These are phyloP conservation scores for Drosophila melanosoma DNA, from an alignment of 2,888 invertebrate genomes.

Conservation along the genomic window DNA sequence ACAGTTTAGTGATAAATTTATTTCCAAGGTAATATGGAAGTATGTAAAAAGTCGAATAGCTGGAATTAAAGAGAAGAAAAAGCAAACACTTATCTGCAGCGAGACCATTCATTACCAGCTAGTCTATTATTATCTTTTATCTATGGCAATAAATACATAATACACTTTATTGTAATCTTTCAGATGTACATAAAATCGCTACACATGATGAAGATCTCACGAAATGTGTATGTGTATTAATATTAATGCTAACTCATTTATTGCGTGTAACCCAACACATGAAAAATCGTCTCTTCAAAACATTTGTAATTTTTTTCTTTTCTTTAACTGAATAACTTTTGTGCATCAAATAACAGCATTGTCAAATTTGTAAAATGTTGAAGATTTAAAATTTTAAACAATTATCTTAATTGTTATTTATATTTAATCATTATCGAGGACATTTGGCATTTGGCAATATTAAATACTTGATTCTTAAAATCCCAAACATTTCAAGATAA, in stretches of 20 bases:
- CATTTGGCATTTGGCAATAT: neutral
- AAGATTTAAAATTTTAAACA: neutral
- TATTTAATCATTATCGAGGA: neutral
- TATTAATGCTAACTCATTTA: constrained; percentile 7
- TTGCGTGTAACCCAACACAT: neutral
- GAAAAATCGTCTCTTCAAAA: constrained; percentile 4
- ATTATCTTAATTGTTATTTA: constrained; percentile 6
- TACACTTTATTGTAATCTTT: constrained; percentile 8
- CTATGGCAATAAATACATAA: constrained; percentile 1
- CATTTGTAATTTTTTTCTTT: neutral
- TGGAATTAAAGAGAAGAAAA: neutral
- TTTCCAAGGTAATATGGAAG: neutral
- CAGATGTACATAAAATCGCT: neutral
- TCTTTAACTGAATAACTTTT: neutral
- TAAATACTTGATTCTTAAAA: neutral
- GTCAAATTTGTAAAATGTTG: neutral
- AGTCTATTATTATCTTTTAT: neutral
- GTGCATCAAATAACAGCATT: neutral
- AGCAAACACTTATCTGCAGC: neutral
- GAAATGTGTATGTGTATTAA: neutral
- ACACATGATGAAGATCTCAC: constrained; percentile 3
- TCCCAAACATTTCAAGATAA: neutral
- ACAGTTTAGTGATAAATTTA: neutral
- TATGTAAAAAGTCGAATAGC: neutral
- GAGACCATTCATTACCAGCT: neutral